Percentiles rank a stretch among this genome's conserved stretches.
Evolutionary conservation across 2,888 invertebrate genomes (phyloP).

Genomic region (Neoascia interrupta): DNA sequence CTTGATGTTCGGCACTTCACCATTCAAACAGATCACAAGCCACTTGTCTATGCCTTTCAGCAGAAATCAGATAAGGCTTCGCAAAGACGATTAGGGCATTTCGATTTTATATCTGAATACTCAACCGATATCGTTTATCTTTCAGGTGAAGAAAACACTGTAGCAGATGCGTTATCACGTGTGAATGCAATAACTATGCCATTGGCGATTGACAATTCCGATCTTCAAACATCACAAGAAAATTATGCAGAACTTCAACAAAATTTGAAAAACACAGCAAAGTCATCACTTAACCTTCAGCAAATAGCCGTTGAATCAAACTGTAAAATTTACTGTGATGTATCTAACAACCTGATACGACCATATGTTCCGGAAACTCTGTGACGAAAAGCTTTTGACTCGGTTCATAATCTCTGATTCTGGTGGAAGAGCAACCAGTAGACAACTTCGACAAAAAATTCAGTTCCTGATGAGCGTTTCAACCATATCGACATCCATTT

Average conservation of each 20-base stretch:
- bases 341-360: slow-evolving; percentile 12
- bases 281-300: slow-evolving; percentile 16
- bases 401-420: slow-evolving; percentile 18
- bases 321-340: slow-evolving; percentile 24
- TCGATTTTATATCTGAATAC: slow-evolving; percentile 38
- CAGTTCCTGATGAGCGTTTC: slow-evolving; percentile 43
- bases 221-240: slow-evolving; percentile 13
- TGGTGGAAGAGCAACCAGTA: slow-evolving; percentile 9
- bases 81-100: slow-evolving; percentile 12
- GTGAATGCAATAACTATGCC: slow-evolving; percentile 27
- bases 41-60: slow-evolving; percentile 5
- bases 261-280: neutral
- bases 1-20: slow-evolving; percentile 18
- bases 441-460: slow-evolving; percentile 31
- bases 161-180: slow-evolving; percentile 40
- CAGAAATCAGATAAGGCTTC: slow-evolving; percentile 8
- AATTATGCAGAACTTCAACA: slow-evolving; percentile 1
- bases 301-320: slow-evolving; percentile 12
- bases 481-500: slow-evolving; percentile 34
- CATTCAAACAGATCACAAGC: slow-evolving; percentile 25
- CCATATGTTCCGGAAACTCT: slow-evolving; percentile 19
- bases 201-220: neutral
- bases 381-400: slow-evolving; percentile 33
- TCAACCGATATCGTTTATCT: slow-evolving; percentile 25
- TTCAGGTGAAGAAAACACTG: slow-evolving; percentile 21